Evolutionary conservation across 1,140 invertebrate genomes (phyloP).

Genomic region (Cydia strobilella): DNA sequence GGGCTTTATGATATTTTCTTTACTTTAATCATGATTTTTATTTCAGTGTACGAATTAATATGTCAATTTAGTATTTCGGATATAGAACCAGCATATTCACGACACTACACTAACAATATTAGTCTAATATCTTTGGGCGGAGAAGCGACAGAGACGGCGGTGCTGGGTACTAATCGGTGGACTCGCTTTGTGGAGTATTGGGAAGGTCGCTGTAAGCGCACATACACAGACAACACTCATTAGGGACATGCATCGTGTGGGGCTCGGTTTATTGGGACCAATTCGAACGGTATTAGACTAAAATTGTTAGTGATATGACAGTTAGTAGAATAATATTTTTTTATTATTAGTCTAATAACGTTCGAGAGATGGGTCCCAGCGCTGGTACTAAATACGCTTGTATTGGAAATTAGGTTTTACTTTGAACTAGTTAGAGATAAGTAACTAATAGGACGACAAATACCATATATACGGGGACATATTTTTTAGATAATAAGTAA

Average conservation of each 20-base stretch:
- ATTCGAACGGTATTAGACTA: neutral
- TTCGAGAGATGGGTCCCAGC: too few species aligned
- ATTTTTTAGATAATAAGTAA: too few species aligned
- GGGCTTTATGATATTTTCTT: too few species aligned
- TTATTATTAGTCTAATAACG: too few species aligned
- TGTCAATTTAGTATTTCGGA: neutral
- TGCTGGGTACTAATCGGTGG: neutral
- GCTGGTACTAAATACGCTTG: too few species aligned
- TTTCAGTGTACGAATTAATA: neutral
- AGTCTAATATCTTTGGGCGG: neutral
- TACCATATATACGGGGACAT: too few species aligned
- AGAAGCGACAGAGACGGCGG: conserved; percentile 19
- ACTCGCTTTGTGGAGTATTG: neutral
- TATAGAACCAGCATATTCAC: neutral
- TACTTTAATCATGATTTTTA: too few species aligned
- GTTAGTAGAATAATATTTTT: too few species aligned
- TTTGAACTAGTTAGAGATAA: too few species aligned
- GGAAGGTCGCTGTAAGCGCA: neutral
- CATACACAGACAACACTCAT: neutral
- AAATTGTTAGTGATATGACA: too few species aligned
- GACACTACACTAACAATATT: conserved; percentile 3
- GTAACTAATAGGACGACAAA: too few species aligned
- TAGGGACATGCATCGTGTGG: neutral
- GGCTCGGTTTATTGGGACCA: neutral
- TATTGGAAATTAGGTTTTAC: too few species aligned